These are phyloP conservation scores for Drosophila kanapiae DNA, from an alignment of 1,140 invertebrate genomes.

Conservation along the genomic window DNA sequence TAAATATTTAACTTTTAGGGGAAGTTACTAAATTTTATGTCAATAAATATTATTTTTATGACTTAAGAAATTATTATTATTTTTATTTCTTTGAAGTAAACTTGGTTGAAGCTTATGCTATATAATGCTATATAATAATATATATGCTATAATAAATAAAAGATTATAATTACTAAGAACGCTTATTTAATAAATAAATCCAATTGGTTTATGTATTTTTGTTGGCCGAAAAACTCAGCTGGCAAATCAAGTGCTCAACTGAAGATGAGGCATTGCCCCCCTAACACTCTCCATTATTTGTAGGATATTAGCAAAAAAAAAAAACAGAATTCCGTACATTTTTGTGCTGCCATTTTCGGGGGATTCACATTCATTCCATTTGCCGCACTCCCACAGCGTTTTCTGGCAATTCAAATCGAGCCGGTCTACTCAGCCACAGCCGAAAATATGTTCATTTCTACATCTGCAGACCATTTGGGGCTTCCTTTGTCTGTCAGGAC, in stretches of 20 bases:
- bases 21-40: background rate
- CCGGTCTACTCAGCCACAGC: constrained; percentile 29
- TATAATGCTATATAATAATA: no score
- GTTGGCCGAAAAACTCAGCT: background rate
- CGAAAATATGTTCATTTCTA: constrained; percentile 60
- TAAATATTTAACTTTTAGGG: background rate
- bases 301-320: constrained; percentile 13
- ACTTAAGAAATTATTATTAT: background rate
- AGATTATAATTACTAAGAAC: background rate
- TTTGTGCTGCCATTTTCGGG: constrained; percentile 3
- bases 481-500: constrained; percentile 16
- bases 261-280: constrained; percentile 1
- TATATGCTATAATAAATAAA: no score
- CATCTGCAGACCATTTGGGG: constrained; percentile 53
- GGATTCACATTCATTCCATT: constrained; percentile 27
- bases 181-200: background rate
- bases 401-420: constrained; percentile 54
- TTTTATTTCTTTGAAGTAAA: background rate
- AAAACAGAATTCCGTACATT: constrained; percentile 11
- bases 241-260: constrained; percentile 10
- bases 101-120: background rate
- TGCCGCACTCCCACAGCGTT: constrained; percentile 19
- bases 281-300: constrained; percentile 11
- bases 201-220: background rate
- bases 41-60: background rate